Evolutionary conservation across 1,140 invertebrate genomes (phyloP).

Genomic region (Lepidurus apus): DNA sequence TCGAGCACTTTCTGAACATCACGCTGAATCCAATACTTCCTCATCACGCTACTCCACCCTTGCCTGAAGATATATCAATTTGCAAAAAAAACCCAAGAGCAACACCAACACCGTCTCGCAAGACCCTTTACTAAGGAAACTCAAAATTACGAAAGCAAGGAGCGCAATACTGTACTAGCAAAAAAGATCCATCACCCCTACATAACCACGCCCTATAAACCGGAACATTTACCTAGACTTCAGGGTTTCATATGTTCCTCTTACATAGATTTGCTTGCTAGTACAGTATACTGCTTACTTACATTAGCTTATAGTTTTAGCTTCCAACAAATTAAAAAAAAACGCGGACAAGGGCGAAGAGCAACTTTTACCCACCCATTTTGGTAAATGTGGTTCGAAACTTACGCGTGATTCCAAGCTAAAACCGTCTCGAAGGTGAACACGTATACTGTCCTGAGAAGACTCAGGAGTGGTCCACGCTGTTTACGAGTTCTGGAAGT

Average conservation of each 20-base stretch:
- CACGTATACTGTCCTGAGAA: too few relatives aligned
- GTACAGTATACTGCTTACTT: too few relatives aligned
- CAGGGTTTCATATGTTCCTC: not conserved
- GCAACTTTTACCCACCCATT: too few relatives aligned
- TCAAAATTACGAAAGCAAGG: not conserved
- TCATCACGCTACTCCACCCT: not conserved
- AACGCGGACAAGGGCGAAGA: too few relatives aligned
- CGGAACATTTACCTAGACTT: not conserved
- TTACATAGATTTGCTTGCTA: too few relatives aligned
- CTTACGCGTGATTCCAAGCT: too few relatives aligned
- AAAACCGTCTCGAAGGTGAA: too few relatives aligned
- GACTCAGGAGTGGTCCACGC: too few relatives aligned
- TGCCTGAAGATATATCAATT: not conserved
- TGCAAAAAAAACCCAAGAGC: not conserved
- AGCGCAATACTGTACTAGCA: not conserved
- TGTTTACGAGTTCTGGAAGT: not conserved
- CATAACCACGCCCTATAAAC: constrained; percentile 9
- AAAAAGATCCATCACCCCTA: constrained; percentile 7
- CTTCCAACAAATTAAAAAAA: too few relatives aligned
- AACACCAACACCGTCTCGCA: not conserved
- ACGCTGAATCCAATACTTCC: not conserved
- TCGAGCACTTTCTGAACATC: too few relatives aligned
- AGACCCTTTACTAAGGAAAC: not conserved
- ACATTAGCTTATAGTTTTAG: too few relatives aligned
- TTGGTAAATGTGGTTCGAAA: too few relatives aligned